Conservation (phyloP, 2,797 vertebrate species). For the Coreius guichenoti region DNA sequence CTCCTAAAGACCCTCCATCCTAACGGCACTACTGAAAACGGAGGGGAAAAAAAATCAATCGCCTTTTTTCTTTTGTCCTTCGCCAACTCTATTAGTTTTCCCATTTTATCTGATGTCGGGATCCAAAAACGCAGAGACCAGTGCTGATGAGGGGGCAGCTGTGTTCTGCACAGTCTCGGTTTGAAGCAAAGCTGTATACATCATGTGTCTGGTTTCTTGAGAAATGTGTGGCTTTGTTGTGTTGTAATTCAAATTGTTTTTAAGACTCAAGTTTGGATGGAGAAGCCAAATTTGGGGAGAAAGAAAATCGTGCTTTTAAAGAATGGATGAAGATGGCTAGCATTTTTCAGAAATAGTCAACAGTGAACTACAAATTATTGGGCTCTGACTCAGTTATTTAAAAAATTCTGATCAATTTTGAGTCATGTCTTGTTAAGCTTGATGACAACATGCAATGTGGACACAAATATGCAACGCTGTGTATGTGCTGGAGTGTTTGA, state of each 20-base stretch:
- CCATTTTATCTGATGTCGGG: conserved; percentile 70
- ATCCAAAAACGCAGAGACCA: conserved; percentile 62
- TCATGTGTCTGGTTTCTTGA: background rate
- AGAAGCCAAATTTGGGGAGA: background rate
- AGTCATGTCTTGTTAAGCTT: conserved; percentile 14
- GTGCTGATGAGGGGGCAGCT: background rate
- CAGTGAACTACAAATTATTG: background rate
- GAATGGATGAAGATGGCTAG: background rate
- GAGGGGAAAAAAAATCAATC: conserved; percentile 69
- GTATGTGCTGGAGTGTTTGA: conserved; percentile 31
- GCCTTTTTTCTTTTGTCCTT: conserved; percentile 73
- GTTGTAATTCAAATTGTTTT: background rate
- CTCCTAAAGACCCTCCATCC: conserved; percentile 79
- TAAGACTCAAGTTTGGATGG: background rate
- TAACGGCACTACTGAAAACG: conserved; percentile 72
- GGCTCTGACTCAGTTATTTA: background rate
- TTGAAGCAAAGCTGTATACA: background rate
- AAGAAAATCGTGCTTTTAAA: background rate
- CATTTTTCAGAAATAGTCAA: background rate
- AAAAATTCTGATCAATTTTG: background rate
- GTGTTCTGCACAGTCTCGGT: background rate
- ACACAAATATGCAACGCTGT: conserved; percentile 25
- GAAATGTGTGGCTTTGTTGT: background rate
- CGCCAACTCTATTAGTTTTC: conserved; percentile 72
- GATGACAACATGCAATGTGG: conserved; percentile 15